Evolutionary conservation across 2,888 invertebrate species (phyloP).

Genomic region (Crematogaster levior): DNA sequence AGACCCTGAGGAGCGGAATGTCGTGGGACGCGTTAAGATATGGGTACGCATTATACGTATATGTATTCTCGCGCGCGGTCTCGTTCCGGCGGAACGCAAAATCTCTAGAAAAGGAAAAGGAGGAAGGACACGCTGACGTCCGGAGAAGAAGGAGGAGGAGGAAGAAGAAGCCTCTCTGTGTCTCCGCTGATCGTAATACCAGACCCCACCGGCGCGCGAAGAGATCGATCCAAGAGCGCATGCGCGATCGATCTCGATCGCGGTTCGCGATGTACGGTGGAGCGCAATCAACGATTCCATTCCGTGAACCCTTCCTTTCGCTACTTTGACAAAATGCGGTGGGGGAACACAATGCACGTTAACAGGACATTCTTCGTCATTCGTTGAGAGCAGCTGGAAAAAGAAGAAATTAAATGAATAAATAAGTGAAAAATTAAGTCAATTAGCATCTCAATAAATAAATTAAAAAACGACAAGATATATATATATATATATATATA

Average conservation of each 20-base stretch:
- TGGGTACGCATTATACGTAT: neutral
- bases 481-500: too few species aligned
- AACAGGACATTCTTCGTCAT: neutral
- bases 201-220: conserved; percentile 42
- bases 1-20: conserved; percentile 43
- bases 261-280: neutral
- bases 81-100: conserved; percentile 60
- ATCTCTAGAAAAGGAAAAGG: conserved; percentile 71
- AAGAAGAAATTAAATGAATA: too few species aligned
- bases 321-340: neutral
- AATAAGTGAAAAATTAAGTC: too few species aligned
- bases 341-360: neutral
- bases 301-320: neutral
- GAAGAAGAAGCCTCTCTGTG: conserved; percentile 36
- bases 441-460: too few species aligned
- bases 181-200: conserved; percentile 46
- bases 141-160: conserved; percentile 46
- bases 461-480: too few species aligned
- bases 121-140: conserved; percentile 63
- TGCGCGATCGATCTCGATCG: conserved; percentile 60
- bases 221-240: conserved; percentile 61
- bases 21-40: conserved; percentile 46
- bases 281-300: conserved; percentile 2
- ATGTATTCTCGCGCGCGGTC: neutral
- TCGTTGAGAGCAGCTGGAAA: neutral